These are phyloP conservation scores for Pachymerium ferrugineum DNA, from an alignment of 2,888 invertebrate genomes.

Conservation along the genomic window DNA sequence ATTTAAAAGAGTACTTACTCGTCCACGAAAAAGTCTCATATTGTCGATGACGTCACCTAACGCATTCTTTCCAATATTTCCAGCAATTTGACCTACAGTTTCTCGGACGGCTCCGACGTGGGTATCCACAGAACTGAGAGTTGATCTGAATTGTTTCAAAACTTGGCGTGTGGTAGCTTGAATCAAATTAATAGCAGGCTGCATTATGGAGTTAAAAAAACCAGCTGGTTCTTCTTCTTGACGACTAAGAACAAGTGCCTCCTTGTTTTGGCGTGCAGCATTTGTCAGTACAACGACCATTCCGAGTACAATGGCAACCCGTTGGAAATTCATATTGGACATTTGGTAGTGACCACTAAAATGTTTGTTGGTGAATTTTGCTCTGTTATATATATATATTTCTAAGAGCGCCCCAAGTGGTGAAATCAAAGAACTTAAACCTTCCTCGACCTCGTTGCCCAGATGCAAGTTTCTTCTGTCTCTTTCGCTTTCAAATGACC, in stretches of 20 bases:
- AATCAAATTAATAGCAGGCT: too few species aligned
- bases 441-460: slow-evolving; percentile 1
- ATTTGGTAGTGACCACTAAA: too few species aligned
- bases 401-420: slow-evolving; percentile 10
- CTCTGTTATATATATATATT: not conserved
- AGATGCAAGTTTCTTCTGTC: not conserved
- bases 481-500: slow-evolving; percentile 6
- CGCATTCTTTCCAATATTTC: not conserved
- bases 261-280: too few species aligned
- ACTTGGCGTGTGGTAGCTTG: not conserved
- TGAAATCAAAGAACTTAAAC: slow-evolving; percentile 1
- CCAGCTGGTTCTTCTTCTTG: too few species aligned
- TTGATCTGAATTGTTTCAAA: not conserved
- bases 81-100: not conserved
- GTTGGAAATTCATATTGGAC: not conserved
- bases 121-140: not conserved
- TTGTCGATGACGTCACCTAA: not conserved
- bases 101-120: not conserved
- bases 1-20: not conserved
- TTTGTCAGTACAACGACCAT: not conserved
- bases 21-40: not conserved
- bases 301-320: not conserved
- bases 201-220: too few species aligned
- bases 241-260: too few species aligned
- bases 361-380: slow-evolving; percentile 2